These are phyloP conservation scores for Chaetorhynchus papuensis DNA, from an alignment of 2,113 vertebrate genomes.

Conservation along the genomic window DNA sequence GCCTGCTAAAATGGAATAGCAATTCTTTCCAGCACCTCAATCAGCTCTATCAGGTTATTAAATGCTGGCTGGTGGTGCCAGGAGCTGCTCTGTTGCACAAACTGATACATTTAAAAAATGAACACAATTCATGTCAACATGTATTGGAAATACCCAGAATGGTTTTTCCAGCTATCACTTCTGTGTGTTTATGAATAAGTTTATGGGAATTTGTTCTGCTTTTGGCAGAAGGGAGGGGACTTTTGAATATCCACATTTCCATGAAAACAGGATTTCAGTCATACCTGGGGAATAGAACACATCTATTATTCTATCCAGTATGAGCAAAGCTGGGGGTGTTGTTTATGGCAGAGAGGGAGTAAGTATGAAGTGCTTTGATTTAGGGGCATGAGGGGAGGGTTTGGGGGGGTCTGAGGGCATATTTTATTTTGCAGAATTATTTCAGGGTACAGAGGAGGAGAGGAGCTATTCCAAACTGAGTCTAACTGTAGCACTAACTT, in stretches of 20 bases:
- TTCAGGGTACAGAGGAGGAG: neutral
- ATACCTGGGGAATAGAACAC: neutral
- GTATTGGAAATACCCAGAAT: neutral
- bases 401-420: neutral
- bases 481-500: neutral
- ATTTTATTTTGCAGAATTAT: neutral
- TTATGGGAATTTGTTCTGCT: neutral
- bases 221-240: neutral
- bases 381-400: neutral
- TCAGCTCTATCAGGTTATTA: slow-evolving; percentile 14
- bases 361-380: neutral
- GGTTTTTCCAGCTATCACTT: neutral
- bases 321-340: neutral
- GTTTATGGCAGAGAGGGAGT: neutral
- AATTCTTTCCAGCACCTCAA: slow-evolving; percentile 2
- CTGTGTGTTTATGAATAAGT: neutral
- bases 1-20: neutral
- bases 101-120: neutral
- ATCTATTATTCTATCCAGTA: neutral
- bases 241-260: neutral
- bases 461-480: neutral
- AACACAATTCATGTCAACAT: neutral
- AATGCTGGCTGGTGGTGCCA: neutral
- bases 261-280: neutral
- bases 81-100: neutral